Evolutionary conservation across 2,888 invertebrate genomes (phyloP).

Genomic region (Tethea ocularis): DNA sequence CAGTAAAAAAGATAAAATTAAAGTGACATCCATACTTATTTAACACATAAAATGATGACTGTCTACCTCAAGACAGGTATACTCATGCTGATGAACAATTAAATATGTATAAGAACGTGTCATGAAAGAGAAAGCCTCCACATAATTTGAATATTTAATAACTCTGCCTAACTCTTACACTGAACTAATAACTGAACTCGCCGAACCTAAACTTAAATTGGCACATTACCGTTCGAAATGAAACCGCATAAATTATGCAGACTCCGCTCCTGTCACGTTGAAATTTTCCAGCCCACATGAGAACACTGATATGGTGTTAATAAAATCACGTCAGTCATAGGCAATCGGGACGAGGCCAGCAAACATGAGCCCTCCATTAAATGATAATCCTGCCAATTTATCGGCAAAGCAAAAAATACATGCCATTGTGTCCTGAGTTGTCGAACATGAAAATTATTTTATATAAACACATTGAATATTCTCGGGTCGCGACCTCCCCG

Average conservation of each 20-base stretch:
- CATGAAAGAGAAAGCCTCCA: constrained; percentile 61
- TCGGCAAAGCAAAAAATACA: constrained; percentile 79
- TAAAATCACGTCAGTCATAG: constrained; percentile 82
- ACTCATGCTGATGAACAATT: constrained; percentile 40
- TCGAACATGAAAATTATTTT: constrained; percentile 83
- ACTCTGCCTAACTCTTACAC: constrained; percentile 60
- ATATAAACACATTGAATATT: constrained; percentile 83
- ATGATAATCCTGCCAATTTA: constrained; percentile 83
- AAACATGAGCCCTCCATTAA: constrained; percentile 84
- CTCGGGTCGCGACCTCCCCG: constrained; percentile 68
- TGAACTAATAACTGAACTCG: constrained; percentile 68
- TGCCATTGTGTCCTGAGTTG: constrained; percentile 79
- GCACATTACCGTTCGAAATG: constrained; percentile 65
- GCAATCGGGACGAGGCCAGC: constrained; percentile 77
- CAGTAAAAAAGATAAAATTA: constrained; percentile 9
- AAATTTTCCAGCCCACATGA: constrained; percentile 59
- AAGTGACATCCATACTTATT: neutral
- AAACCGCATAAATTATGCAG: constrained; percentile 65
- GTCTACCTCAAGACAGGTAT: neutral
- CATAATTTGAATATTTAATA: constrained; percentile 62
- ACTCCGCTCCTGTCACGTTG: constrained; percentile 48
- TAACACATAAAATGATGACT: no score
- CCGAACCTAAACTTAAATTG: constrained; percentile 64
- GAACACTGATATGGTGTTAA: constrained; percentile 74
- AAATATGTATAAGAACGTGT: constrained; percentile 63